Conservation (phyloP, 2,797 vertebrate species). For the Sorex maritimensis region DNA sequence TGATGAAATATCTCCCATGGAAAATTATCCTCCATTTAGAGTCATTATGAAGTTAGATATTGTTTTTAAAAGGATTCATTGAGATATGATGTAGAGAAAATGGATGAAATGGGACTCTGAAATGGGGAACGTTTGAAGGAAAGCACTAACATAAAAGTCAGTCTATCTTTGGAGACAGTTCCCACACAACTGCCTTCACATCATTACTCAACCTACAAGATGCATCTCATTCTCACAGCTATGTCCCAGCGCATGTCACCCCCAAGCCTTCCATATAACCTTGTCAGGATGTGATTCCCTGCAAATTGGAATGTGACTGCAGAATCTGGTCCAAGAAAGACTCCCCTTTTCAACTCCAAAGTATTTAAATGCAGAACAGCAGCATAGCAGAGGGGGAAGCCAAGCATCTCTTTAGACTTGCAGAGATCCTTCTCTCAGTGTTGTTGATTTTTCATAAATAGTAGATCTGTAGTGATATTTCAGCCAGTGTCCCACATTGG, state of each 20-base stretch:
- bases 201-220: not conserved
- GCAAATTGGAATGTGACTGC: not conserved
- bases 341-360: not conserved
- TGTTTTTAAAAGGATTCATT: constrained; percentile 63
- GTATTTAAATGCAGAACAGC: not conserved
- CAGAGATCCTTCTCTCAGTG: not conserved
- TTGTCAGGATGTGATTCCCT: not conserved
- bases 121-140: constrained; percentile 62
- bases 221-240: not conserved
- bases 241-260: not conserved
- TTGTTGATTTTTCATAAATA: not conserved
- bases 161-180: constrained; percentile 69
- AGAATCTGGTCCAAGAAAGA: constrained; percentile 1
- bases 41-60: constrained; percentile 72
- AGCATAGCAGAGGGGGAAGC: not conserved
- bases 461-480: not conserved
- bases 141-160: constrained; percentile 73
- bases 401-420: not conserved
- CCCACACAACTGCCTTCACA: not conserved
- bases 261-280: not conserved
- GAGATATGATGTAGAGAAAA: constrained; percentile 52
- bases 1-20: constrained; percentile 69
- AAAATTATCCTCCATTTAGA: constrained; percentile 79
- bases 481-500: not conserved
- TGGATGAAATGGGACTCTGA: constrained; percentile 65